Base-by-base conservation (phyloP, 2,113 vertebrate genomes). In the Nanorana parkeri region DNA sequence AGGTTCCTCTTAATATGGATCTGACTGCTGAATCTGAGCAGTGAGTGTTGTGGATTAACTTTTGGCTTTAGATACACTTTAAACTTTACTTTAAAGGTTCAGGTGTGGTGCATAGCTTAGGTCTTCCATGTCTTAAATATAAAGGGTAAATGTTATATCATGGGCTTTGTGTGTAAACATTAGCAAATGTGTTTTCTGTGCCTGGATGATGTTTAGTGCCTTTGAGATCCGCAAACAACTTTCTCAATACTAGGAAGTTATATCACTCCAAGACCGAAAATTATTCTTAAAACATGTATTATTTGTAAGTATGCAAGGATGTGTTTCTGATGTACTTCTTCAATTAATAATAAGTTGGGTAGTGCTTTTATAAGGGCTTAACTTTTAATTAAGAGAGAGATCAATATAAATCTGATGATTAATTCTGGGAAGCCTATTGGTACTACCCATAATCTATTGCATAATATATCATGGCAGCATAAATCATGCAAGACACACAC, bases 381-480 rank as follows among this genome's bases (percentile, higher is more conserved):
- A 83, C 80, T 83, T 76, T 83, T 76, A 83, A 83, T 83, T 83
- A 83, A 83, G 63, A 58, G 52, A 41, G 66, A 76, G 72, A 83
- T 83, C 80, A 83, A 83, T 83, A 83, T 83, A 83, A 83, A 83
- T 71, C 80, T 83, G 76, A 71, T 83, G 80, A 83, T 83, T 83
- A 83, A 83, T 83, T 76, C 80, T 83, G 80, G 80, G 80, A 83
- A 83, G 60, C n/a, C 61, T 83, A 83, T 83, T 56, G 72, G 80
- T 83, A 83, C 72, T 83, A 76, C 80, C 80, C 80, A 83, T 83
- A 83, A 83, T 83, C 71, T 83, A 83, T 83, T 83, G 80, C 80
- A 83, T 83, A 76, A 83, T 83, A 76, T 65, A 83, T 83, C 80
- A 83, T 52, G 3, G 29, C 6, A 41, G 80, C 80, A 83, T 83